Evolutionary conservation across 53 echinoderm and acorn worm genomes (phyloP).

Genomic region (Henricia sp.): DNA sequence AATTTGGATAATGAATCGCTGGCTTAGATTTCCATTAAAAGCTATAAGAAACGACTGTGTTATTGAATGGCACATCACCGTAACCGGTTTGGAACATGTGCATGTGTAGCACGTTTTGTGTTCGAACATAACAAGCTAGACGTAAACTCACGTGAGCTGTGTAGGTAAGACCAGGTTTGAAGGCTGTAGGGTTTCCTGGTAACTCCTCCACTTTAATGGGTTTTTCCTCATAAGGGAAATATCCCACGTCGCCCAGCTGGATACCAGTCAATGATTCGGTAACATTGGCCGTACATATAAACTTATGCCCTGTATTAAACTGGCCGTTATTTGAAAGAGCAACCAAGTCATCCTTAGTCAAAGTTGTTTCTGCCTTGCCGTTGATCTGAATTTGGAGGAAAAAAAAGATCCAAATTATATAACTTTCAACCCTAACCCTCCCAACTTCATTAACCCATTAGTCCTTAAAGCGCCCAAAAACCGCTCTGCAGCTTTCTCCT

Average conservation of each 20-base stretch:
- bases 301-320: background rate
- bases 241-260: conserved; percentile 26
- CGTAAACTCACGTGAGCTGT: conserved; percentile 67
- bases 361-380: conserved; percentile 32
- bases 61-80: too few relatives aligned
- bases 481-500: too few relatives aligned
- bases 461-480: too few relatives aligned
- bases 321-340: background rate
- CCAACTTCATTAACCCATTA: background rate
- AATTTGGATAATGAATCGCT: too few relatives aligned
- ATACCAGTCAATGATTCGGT: conserved; percentile 70
- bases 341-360: conserved; percentile 23
- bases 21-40: too few relatives aligned
- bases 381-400: conserved; percentile 40
- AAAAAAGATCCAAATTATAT: background rate
- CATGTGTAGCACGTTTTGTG: too few relatives aligned
- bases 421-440: background rate
- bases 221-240: conserved; percentile 2
- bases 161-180: conserved; percentile 70
- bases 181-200: conserved; percentile 51
- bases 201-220: conserved; percentile 58
- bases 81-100: background rate
- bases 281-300: conserved; percentile 46
- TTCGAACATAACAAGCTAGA: too few relatives aligned
- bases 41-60: too few relatives aligned